Evolutionary conservation across 2,797 vertebrate genomes (phyloP).

Genomic region (Falco rusticolus): DNA sequence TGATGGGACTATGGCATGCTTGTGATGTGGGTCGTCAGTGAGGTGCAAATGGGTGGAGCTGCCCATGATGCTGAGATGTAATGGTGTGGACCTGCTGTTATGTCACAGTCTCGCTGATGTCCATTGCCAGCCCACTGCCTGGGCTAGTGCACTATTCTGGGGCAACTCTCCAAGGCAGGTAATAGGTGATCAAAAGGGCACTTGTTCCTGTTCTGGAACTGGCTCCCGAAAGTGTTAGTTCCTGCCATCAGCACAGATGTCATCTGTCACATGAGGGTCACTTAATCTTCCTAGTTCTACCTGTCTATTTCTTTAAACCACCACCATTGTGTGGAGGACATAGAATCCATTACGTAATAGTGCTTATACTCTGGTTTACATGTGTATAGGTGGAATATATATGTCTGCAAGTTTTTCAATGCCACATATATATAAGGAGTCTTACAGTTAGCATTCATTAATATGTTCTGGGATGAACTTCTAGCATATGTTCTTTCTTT

Average conservation of each 20-base stretch:
- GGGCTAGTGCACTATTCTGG: not conserved
- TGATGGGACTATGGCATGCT: rapidly evolving
- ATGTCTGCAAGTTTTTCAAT: not conserved
- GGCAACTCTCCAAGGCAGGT: not conserved
- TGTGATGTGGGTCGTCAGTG: not conserved
- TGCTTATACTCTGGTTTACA: not conserved
- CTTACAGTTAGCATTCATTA: not conserved
- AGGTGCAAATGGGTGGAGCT: not conserved
- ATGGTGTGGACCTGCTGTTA: not conserved
- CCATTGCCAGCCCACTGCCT: not conserved
- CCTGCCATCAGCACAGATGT: not conserved
- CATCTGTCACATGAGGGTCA: not conserved
- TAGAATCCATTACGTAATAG: not conserved
- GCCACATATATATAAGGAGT: not conserved
- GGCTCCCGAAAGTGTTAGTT: not conserved
- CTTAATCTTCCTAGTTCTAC: not conserved
- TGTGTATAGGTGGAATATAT: not conserved
- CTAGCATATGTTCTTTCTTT: not conserved
- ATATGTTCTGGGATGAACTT: not conserved
- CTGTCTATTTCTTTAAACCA: not conserved
- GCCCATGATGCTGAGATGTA: not conserved
- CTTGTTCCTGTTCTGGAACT: not conserved
- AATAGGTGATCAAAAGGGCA: not conserved
- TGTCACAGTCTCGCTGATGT: not conserved
- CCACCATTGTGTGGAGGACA: not conserved